Percentiles rank a stretch among this genome's conserved stretches.
phyloP scores from a whole-genome alignment of 2,797 vertebrate genomes.

The Thripadectes ignobilis region DNA sequence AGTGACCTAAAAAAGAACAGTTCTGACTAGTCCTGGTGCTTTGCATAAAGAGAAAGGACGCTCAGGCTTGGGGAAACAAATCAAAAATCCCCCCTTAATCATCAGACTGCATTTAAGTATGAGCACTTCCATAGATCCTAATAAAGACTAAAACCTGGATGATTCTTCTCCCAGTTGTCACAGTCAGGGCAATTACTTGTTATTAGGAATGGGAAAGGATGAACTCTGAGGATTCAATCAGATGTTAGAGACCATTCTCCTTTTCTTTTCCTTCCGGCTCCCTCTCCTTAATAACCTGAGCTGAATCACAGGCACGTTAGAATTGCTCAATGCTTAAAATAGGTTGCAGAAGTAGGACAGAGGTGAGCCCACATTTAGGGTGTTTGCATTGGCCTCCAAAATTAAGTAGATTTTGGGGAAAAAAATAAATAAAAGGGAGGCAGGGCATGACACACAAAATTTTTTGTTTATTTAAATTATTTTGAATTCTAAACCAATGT shows the following conservation, averaged over 20 bases:
- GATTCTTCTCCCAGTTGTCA: slow-evolving; percentile 27
- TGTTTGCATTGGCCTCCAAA: slow-evolving; percentile 36
- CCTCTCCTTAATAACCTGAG: neutral
- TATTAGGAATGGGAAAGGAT: slow-evolving; percentile 2
- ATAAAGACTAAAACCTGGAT: neutral
- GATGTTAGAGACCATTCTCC: neutral
- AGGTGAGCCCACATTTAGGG: neutral
- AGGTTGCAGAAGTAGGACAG: slow-evolving; percentile 40
- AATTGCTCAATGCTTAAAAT: slow-evolving; percentile 13
- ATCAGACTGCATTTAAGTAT: slow-evolving; percentile 43
- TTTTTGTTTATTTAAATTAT: too few relatives aligned
- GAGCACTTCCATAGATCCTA: slow-evolving; percentile 33
- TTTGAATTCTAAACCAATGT: neutral
- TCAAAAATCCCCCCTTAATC: slow-evolving; percentile 60
- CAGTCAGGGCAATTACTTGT: slow-evolving; percentile 26
- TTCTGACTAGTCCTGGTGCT: neutral
- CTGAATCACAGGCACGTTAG: slow-evolving; percentile 5
- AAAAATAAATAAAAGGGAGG: neutral
- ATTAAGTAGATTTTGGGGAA: neutral
- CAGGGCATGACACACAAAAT: neutral
- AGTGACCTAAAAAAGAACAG: slow-evolving; percentile 34
- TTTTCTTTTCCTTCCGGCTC: neutral
- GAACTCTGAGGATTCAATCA: neutral
- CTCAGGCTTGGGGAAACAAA: slow-evolving; percentile 44
- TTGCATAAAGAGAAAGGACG: slow-evolving; percentile 55